These are phyloP conservation scores for Andrena haemorrhoa DNA, from an alignment of 2,888 invertebrate genomes.

Conservation along the genomic window DNA sequence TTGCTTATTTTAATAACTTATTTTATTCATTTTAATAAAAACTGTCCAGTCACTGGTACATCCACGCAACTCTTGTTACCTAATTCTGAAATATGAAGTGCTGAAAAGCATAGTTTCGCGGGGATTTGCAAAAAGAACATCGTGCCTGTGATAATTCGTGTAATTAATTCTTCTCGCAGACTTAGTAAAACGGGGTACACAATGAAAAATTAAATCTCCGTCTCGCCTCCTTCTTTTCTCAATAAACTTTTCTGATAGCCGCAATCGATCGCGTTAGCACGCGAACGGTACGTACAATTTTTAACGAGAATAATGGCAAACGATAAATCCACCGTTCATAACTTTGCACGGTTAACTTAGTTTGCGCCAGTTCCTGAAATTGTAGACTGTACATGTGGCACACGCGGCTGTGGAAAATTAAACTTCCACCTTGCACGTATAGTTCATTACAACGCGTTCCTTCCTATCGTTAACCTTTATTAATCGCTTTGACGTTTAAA, in stretches of 20 bases:
- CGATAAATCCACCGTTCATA: conserved; percentile 45
- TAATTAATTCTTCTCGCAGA: background rate
- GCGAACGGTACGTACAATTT: conserved; percentile 19
- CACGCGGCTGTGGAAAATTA: conserved; percentile 29
- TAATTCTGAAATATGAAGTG: too few relatives aligned
- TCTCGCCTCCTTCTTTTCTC: background rate
- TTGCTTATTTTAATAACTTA: too few relatives aligned
- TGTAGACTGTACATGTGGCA: conserved; percentile 20
- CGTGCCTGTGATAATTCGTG: too few relatives aligned
- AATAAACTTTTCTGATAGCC: conserved; percentile 8
- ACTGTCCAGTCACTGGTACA: too few relatives aligned
- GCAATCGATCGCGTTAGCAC: conserved; percentile 13
- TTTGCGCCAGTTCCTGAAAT: conserved; percentile 52
- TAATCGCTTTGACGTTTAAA: background rate
- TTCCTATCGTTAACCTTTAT: background rate
- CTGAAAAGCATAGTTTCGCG: too few relatives aligned
- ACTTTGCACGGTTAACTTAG: conserved; percentile 49
- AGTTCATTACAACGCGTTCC: conserved; percentile 10
- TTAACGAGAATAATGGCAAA: conserved; percentile 25
- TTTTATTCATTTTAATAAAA: too few relatives aligned
- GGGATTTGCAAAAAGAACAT: too few relatives aligned
- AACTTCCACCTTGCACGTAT: background rate
- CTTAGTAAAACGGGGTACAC: background rate
- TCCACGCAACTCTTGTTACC: too few relatives aligned
- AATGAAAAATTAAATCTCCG: background rate